Evolutionary conservation across 2,113 vertebrate genomes (phyloP).

Genomic region (Galeopterus variegatus): DNA sequence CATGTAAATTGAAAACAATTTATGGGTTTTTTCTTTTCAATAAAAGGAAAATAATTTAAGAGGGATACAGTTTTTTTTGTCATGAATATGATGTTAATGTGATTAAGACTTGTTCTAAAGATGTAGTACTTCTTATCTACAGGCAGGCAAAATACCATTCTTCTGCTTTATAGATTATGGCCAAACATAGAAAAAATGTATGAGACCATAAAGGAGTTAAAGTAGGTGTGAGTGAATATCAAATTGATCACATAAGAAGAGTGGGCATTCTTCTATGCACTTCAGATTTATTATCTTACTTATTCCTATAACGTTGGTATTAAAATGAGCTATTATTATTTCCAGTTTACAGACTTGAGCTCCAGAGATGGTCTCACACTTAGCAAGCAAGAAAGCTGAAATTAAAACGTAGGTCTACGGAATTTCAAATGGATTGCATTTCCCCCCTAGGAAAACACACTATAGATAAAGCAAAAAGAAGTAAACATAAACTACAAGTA

Average conservation of each 20-base stretch:
- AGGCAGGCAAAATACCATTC: not conserved
- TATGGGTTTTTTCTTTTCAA: conserved; percentile 13
- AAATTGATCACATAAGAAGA: not conserved
- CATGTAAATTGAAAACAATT: not conserved
- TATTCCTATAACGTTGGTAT: not conserved
- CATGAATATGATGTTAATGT: not conserved
- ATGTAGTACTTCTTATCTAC: not conserved
- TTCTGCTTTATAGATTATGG: not conserved
- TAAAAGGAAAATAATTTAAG: not conserved
- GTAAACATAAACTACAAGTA: not conserved
- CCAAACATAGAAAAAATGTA: not conserved
- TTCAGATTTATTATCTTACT: not conserved
- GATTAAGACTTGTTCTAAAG: conserved; percentile 28
- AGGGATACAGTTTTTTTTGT: not conserved
- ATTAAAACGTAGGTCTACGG: not conserved
- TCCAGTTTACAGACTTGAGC: conserved; percentile 14
- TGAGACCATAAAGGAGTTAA: not conserved
- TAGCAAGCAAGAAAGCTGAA: not conserved
- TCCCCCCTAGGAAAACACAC: not conserved
- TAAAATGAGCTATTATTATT: conserved; percentile 14
- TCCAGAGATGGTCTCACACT: not conserved
- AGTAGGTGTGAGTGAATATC: not conserved
- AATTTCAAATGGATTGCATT: conserved; percentile 9
- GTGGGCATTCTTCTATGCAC: not conserved
- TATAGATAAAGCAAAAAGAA: not conserved